Evolutionary conservation across 2,113 vertebrate species (phyloP), one percentile per base, ranked within the genome.

Genomic region (Eidolon helvum): DNA sequence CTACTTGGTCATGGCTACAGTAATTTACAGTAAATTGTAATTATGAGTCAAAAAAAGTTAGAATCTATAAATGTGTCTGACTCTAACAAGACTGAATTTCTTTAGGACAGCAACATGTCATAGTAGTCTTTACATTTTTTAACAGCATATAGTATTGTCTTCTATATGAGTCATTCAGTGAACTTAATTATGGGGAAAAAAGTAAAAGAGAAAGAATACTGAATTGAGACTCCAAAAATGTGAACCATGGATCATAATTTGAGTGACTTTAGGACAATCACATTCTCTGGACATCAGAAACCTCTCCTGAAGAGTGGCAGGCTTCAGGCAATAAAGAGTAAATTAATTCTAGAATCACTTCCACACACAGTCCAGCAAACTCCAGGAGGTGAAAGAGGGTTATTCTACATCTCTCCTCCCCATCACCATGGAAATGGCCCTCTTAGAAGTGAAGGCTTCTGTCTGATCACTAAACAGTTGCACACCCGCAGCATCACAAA

Each of bases 1-100:
- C 2, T n/a, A 24, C 33, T 57, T 57, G 53, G 14, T 59, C n/a
- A n/a, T 53, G 28, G 66, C 48, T 30, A 85, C 8, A 48, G 38
- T 26, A 79, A 80, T 43, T 65, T 74, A 90, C 10, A 86, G 40
- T 80, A 94, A 55, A 74, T 14, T 72, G 22, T 28, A 85, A 7
- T 19, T 66, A 57, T 75, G 72, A 79, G 59, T 91, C 40, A 82
- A 85, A 90, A 87, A 94, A 88, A 38, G 61, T 86, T 35, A 89
- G 40, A 92, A 57, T 77, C 50, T 83, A 10, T 57, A 63, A 50
- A 26, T 30, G 2, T 28, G 40, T 80, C 83, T 77, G 55, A 77
- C 28, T 66, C 38, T 53, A 45, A 92, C 38, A 90, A 90, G 43
- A 87, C 1, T 82, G 33, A 95, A 74, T 86, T 85, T 94, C 53